These are phyloP conservation scores for Drosophila watanabei DNA, from an alignment of 1,140 invertebrate species.

Conservation along the genomic window DNA sequence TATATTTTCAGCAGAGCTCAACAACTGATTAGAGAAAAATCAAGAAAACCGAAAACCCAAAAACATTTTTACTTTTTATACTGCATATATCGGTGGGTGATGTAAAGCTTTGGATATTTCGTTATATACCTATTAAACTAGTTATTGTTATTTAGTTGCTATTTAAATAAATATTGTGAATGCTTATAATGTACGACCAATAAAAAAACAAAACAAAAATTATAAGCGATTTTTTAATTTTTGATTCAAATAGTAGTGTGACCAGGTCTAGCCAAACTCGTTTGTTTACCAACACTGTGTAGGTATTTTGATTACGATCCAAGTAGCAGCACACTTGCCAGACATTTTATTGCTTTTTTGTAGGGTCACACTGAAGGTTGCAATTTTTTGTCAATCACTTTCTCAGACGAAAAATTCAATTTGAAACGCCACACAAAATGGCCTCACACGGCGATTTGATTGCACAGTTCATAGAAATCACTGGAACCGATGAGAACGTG, in stretches of 20 bases:
- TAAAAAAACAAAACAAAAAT: conserved; percentile 36
- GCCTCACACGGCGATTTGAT: conserved; percentile 88
- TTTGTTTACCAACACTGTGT: conserved; percentile 10
- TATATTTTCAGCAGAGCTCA: conserved; percentile 74
- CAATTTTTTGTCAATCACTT: conserved; percentile 74
- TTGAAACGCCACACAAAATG: conserved; percentile 55
- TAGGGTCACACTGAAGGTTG: conserved; percentile 50
- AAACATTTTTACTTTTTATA: conserved; percentile 66
- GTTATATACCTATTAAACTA: conserved; percentile 37
- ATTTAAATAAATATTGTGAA: conserved; percentile 72
- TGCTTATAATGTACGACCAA: conserved; percentile 46
- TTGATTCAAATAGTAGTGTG: neutral
- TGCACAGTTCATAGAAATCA: conserved; percentile 93
- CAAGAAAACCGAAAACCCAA: conserved; percentile 14
- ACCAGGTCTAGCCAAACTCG: neutral
- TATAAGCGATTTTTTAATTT: conserved; percentile 15
- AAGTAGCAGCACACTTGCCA: conserved; percentile 3
- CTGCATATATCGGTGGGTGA: conserved; percentile 74
- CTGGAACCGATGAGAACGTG: conserved; percentile 92
- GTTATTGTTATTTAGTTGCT: conserved; percentile 80
- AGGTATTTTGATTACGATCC: neutral
- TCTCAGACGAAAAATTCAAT: conserved; percentile 16
- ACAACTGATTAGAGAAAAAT: conserved; percentile 65
- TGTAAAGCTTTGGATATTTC: conserved; percentile 74
- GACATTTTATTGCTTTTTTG: neutral